A percentile compares a stretch with the other conserved stretches of the same genome.
Conservation (phyloP, 2,113 vertebrate species). For the Stercorarius parasiticus region DNA sequence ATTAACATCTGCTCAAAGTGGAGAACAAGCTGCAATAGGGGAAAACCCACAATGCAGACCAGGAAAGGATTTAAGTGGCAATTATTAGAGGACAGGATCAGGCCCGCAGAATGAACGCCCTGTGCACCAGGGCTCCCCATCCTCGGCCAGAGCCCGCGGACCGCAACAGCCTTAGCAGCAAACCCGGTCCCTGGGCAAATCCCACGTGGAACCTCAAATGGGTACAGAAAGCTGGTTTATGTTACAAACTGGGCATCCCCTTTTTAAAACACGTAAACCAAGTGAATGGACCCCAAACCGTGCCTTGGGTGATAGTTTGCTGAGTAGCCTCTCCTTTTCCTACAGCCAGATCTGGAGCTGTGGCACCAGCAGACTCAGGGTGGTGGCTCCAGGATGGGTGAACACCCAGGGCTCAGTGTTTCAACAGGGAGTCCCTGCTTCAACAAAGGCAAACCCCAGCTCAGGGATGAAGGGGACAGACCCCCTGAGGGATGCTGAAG, state of each 20-base stretch:
- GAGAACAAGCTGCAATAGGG: not conserved
- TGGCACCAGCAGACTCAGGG: not conserved
- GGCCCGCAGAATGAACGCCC: not conserved
- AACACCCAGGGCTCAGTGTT: not conserved
- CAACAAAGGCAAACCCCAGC: not conserved
- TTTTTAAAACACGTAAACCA: not conserved
- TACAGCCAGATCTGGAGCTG: fast-evolving
- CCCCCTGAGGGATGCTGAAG: not conserved
- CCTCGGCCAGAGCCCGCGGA: not conserved
- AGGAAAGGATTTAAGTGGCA: not conserved
- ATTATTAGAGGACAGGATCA: not conserved
- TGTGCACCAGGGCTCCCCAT: not conserved
- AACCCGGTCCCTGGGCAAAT: not conserved
- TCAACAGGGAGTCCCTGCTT: not conserved
- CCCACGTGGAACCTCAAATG: not conserved
- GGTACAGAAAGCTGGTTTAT: not conserved
- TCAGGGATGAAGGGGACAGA: not conserved
- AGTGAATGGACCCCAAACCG: not conserved
- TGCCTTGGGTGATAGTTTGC: not conserved
- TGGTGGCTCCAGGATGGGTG: not conserved
- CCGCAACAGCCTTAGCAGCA: not conserved
- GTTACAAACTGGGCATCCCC: fast-evolving
- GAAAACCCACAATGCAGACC: not conserved
- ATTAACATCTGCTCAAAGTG: not conserved
- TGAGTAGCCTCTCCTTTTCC: not conserved